A percentile compares a stretch with the other conserved stretches of the same genome.
These are phyloP conservation scores for Heterotis niloticus DNA, from an alignment of 2,113 vertebrate species.

Conservation along the genomic window DNA sequence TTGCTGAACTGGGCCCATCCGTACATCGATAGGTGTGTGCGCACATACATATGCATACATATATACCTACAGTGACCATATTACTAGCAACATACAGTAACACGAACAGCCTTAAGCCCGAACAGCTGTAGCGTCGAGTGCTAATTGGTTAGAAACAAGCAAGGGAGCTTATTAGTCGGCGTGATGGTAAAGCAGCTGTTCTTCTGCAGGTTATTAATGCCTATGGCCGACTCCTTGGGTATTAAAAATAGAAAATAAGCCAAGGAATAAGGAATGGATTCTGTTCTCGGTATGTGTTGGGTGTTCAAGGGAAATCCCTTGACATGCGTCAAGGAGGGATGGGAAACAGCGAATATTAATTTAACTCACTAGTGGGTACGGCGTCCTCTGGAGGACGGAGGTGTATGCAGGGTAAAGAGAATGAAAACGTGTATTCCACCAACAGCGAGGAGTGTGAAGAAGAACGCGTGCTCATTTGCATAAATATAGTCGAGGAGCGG, in stretches of 20 bases:
- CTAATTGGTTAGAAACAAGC: constrained; percentile 6
- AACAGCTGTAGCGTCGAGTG: not conserved
- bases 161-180: not conserved
- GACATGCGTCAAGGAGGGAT: not conserved
- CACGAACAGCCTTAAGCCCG: not conserved
- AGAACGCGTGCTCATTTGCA: too few relatives aligned
- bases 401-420: too few relatives aligned
- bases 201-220: not conserved
- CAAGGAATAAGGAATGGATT: not conserved
- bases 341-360: not conserved
- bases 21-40: not conserved
- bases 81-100: not conserved
- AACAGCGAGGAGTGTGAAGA: too few relatives aligned
- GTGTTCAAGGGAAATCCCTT: not conserved
- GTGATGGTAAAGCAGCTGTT: not conserved
- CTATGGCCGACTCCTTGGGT: not conserved
- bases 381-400: too few relatives aligned
- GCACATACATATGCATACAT: too few relatives aligned
- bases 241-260: constrained; percentile 2
- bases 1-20: too few relatives aligned
- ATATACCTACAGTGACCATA: not conserved
- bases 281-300: not conserved
- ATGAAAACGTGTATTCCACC: too few relatives aligned
- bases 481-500: too few relatives aligned
- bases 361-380: not conserved